Conservation (phyloP, 1,140 invertebrate species). For the Bombus consobrinus region DNA sequence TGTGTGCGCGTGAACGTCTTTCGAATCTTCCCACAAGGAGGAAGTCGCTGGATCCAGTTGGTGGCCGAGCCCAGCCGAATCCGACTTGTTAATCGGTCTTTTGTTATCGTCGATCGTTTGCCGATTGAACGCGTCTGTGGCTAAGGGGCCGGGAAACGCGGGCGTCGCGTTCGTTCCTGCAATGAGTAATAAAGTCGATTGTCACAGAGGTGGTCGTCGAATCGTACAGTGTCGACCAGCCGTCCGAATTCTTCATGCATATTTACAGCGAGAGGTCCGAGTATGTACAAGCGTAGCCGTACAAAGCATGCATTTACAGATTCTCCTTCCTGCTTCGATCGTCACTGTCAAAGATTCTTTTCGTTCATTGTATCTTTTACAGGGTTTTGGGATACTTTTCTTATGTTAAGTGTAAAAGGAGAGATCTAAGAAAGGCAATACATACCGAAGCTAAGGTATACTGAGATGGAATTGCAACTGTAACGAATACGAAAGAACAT, state of each 20-base stretch:
- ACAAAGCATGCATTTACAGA: slow-evolving; percentile 67
- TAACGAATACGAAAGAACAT: neutral
- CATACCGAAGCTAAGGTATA: neutral
- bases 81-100: slow-evolving; percentile 72
- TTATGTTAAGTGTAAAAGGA: neutral
- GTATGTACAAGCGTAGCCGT: slow-evolving; percentile 63
- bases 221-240: slow-evolving; percentile 19
- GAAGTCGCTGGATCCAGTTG: slow-evolving; percentile 60
- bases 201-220: slow-evolving; percentile 68
- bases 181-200: slow-evolving; percentile 79
- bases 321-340: too few species aligned
- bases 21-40: slow-evolving; percentile 48
- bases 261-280: slow-evolving; percentile 70
- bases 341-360: neutral
- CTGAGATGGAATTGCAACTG: neutral
- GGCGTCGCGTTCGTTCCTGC: slow-evolving; percentile 78
- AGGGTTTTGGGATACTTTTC: neutral
- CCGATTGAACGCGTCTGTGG: slow-evolving; percentile 67
- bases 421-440: neutral
- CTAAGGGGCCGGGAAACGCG: slow-evolving; percentile 71
- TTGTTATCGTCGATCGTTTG: slow-evolving; percentile 62
- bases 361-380: neutral
- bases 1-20: slow-evolving; percentile 41
- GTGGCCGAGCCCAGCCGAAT: slow-evolving; percentile 60
- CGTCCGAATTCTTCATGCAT: slow-evolving; percentile 74